Evolutionary conservation across 2,797 vertebrate species (phyloP), one percentile per base, ranked within the genome.

Genomic region (Spinibarbus caldwelli): DNA sequence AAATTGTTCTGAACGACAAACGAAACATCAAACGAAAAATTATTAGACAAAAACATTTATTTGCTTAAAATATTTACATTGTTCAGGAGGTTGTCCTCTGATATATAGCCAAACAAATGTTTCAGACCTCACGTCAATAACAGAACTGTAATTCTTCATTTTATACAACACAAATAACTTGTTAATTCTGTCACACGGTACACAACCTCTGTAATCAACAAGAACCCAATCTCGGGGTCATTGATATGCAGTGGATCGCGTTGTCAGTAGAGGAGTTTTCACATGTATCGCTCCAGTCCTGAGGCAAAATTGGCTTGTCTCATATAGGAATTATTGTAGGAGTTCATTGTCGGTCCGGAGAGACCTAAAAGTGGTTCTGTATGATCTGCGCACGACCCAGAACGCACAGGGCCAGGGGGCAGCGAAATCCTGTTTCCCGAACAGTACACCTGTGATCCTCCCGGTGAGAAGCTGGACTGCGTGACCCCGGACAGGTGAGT

Each of bases 221-320:
- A 62, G 59, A 41, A 41, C 15, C 41, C 9, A 52, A 7, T 83
- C 14, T 34, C 52, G n/a, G 1, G 10, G 49, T 0, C 52, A 26
- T 87, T 78, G 62, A 87, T 84, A 8, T 72, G 88, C 88, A 92
- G 90, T 91, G 91, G 91, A 88, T 84, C 75, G 26, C 21, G 15
- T 23, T 26, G 36, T 80, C 41, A 54, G 21, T 36, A 72, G 54
- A 86, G 49, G 71, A 54, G n/a, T n/a, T n/a, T 29, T 95, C 91
- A 99, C 96, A 99, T 95, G 88, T 98, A 99, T 34, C 97, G 94
- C 90, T 99, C 98, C 67, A 99, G 89, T 49, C 97, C 96, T 0
- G 96, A 84, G 0, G 96, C 90, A 89, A 97, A 99, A 90, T 94
- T 96, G 66, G 96, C 92, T 82, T 96, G 98, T 86, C 97, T 94